Base-by-base conservation (phyloP, 2,113 vertebrate genomes). In the Buteo buteo region DNA sequence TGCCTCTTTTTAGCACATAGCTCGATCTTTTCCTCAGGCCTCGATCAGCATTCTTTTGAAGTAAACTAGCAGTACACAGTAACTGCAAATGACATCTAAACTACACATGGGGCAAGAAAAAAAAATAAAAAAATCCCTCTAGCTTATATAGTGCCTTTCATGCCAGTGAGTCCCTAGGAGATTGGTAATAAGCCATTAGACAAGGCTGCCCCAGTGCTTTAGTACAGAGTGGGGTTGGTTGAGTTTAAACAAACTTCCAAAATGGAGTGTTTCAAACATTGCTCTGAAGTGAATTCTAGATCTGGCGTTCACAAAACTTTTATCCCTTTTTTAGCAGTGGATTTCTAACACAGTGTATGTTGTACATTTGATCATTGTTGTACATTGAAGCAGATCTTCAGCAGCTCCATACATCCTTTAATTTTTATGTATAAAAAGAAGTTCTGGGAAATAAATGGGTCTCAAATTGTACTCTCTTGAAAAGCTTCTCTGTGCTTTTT, bases 11-110 rank as follows among this genome's bases (percentile, higher is more conserved):
- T 86, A 91, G 34, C 88, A 91, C 44, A 45, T 16, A 93, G 65
- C 62, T 94, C 28, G 0, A 78, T 94, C 66, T 95, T 97, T 95
- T 97, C 91, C 90, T 97, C 82, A 72, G 90, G 77, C 52, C 64
- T 96, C 14, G 0, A 95, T 96, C 89, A 95, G 54, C 82, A 96
- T 94, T 83, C 62, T 62, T 97, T 97, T 97, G 96, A 97, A 97
- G 96, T 96, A 88, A 94, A 92, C 82, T 85, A 88, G 44, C 88
- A 87, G 57, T 88, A 89, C 71, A 95, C 62, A 95, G 70, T 64
- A 93, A 81, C 90, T 69, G 76, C 70, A 96, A 95, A 94, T 76
- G 89, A 89, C 67, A 92, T 94, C 87, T 92, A 93, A 93, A 94
- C 93, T 77, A 85, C 89, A 93, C 36, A 89, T 38, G 58, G 50